These are phyloP conservation scores for Saturnia japonica DNA, from an alignment of 2,888 invertebrate genomes.

Conservation along the genomic window DNA sequence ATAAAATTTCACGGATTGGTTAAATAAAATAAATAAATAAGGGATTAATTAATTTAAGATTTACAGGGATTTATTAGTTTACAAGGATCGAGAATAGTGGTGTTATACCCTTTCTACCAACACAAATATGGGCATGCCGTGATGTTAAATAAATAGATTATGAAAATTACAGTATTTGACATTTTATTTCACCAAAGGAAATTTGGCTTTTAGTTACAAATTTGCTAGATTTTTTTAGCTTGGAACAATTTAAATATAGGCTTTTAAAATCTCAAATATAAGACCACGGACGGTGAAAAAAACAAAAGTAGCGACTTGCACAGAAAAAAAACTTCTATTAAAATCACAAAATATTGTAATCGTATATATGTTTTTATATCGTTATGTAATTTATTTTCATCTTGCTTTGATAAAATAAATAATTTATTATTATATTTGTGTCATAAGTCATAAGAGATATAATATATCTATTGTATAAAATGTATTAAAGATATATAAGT, in stretches of 20 bases:
- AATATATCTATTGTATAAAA: slow-evolving; percentile 14
- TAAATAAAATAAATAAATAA: too few relatives aligned
- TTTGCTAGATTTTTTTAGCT: too few relatives aligned
- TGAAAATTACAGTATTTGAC: background rate
- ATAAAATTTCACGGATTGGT: too few relatives aligned
- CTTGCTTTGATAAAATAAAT: background rate
- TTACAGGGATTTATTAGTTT: background rate
- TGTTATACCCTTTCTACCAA: background rate
- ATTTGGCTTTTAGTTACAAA: too few relatives aligned
- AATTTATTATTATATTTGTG: background rate
- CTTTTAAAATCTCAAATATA: too few relatives aligned
- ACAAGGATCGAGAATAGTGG: background rate
- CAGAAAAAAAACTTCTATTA: background rate
- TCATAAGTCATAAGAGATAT: background rate
- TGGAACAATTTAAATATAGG: too few relatives aligned
- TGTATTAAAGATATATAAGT: slow-evolving; percentile 21
- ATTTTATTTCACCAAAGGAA: too few relatives aligned
- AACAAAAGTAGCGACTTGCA: background rate
- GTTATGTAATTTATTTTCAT: background rate
- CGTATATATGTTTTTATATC: too few relatives aligned
- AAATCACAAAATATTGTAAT: background rate
- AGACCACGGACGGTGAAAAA: background rate
- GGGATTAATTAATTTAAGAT: too few relatives aligned
- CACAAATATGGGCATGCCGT: background rate
- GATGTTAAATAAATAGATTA: background rate